These are phyloP conservation scores for Pseudococcus longispinus DNA, from an alignment of 2,888 invertebrate genomes.

Conservation along the genomic window DNA sequence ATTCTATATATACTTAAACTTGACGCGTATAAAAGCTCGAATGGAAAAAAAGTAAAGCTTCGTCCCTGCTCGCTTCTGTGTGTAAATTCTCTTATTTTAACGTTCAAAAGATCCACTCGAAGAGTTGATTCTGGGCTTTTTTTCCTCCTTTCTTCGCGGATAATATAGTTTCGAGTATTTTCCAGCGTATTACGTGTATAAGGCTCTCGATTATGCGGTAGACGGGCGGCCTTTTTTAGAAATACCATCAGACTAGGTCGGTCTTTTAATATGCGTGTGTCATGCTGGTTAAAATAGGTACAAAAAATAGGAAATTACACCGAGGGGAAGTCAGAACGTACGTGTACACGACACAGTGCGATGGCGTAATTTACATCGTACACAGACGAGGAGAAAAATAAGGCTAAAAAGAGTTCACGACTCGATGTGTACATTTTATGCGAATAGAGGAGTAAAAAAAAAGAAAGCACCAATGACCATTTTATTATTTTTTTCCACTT, in stretches of 20 bases:
- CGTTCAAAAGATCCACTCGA: neutral
- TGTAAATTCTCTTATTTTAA: neutral
- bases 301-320: neutral
- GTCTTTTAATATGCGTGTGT: neutral
- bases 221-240: neutral
- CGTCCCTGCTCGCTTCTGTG: neutral
- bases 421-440: neutral
- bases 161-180: neutral
- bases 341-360: neutral
- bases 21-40: neutral
- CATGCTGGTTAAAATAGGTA: neutral
- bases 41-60: neutral
- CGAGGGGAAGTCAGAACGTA: neutral
- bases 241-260: constrained; percentile 18
- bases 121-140: neutral
- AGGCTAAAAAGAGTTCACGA: neutral
- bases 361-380: neutral
- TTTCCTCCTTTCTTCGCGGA: neutral
- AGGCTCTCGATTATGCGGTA: neutral
- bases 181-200: neutral
- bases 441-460: neutral
- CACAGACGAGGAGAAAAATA: neutral
- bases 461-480: neutral
- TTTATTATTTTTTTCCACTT: neutral
- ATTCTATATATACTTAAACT: neutral